phyloP scores from a whole-genome alignment of 2,113 vertebrate genomes.

The Mobula birostris region DNA sequence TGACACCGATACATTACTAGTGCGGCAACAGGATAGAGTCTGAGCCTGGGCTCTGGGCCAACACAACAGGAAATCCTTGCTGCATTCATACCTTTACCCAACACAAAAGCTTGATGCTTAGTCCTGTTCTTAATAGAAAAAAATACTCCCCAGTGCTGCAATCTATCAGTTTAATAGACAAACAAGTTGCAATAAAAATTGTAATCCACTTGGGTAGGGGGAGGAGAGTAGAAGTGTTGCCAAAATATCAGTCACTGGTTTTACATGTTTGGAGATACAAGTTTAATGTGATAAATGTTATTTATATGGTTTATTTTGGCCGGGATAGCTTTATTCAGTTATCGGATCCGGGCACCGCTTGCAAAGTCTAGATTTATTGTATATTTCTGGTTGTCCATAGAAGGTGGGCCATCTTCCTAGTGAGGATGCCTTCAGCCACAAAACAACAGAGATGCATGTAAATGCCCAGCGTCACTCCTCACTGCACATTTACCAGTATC shows the following conservation, averaged over 20 bases:
- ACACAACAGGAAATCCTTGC: background rate
- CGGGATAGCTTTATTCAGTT: too few relatives aligned
- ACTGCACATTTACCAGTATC: too few relatives aligned
- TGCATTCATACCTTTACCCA: background rate
- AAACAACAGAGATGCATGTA: too few relatives aligned
- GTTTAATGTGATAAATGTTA: background rate
- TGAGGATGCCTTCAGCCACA: too few relatives aligned
- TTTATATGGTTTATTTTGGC: background rate
- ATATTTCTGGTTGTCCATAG: too few relatives aligned
- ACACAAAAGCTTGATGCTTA: background rate
- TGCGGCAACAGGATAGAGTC: background rate
- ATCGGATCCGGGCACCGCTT: too few relatives aligned
- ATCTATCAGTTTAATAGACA: constrained; percentile 23
- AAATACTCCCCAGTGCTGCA: background rate
- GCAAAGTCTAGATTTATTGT: too few relatives aligned
- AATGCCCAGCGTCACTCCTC: too few relatives aligned
- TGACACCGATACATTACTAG: background rate
- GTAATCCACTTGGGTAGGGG: background rate
- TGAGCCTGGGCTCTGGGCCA: background rate
- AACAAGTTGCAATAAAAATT: constrained; percentile 21
- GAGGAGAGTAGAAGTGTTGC: constrained; percentile 7
- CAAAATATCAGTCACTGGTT: constrained; percentile 5
- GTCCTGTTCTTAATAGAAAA: background rate
- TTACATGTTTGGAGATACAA: background rate
- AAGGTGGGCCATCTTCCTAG: too few relatives aligned